Percentiles rank a stretch among this genome's conserved stretches.
Conservation (phyloP, 2,888 invertebrate species). For the Campopleginae sp. region DNA sequence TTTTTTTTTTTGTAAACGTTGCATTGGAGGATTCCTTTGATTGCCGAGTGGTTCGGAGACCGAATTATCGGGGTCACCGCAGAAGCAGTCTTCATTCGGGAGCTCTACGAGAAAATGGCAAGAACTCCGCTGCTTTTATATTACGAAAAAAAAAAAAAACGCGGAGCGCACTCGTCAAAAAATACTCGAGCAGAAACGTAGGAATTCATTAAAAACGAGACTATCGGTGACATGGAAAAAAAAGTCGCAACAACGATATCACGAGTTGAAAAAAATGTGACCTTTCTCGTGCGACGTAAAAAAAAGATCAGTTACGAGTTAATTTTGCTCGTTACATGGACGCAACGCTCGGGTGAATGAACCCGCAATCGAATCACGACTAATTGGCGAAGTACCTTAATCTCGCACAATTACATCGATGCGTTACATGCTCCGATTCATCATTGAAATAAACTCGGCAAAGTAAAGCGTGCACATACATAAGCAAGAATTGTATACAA, state of each 20-base stretch:
- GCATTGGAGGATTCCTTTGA: not conserved
- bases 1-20: no score
- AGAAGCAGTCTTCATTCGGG: not conserved
- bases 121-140: not conserved
- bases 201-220: no score
- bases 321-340: not conserved
- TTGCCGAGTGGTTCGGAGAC: no score
- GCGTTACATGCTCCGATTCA: constrained; percentile 12
- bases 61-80: no score
- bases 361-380: not conserved
- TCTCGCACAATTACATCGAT: not conserved
- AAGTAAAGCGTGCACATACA: not conserved
- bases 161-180: not conserved
- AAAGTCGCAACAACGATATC: not conserved
- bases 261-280: not conserved
- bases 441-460: constrained; percentile 8
- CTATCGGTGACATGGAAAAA: no score
- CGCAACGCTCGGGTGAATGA: not conserved
- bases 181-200: not conserved
- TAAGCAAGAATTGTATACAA: not conserved
- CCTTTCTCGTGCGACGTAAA: not conserved
- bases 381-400: not conserved
- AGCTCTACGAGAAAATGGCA: not conserved
- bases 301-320: not conserved
- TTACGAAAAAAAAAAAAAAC: not conserved